A percentile compares a stretch with the other conserved stretches of the same genome.
These are phyloP conservation scores for Meloidogyne chitwoodi DNA, from an alignment of 1,140 invertebrate species.

Conservation along the genomic window DNA sequence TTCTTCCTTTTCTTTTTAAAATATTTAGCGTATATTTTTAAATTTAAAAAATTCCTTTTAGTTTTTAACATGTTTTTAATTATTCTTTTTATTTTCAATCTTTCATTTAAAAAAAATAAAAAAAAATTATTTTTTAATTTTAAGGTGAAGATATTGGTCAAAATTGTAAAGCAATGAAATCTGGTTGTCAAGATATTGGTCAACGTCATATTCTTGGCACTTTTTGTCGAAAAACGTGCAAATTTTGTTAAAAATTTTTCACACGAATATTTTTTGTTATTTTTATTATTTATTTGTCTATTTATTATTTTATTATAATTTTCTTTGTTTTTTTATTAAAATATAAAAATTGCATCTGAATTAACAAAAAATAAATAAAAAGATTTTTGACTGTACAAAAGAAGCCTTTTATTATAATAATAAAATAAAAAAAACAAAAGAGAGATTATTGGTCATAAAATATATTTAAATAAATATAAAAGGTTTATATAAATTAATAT, in stretches of 20 bases:
- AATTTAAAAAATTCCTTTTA: too few relatives aligned
- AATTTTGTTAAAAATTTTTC: constrained; percentile 6
- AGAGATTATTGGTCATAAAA: not conserved
- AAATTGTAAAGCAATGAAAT: constrained; percentile 14
- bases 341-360: not conserved
- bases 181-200: constrained; percentile 1
- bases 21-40: too few relatives aligned
- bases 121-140: not conserved
- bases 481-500: not conserved
- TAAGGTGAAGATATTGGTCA: constrained; percentile 11
- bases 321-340: not conserved
- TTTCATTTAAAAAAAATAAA: too few relatives aligned
- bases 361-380: not conserved
- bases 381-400: not conserved
- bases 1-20: too few relatives aligned
- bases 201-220: constrained; percentile 5
- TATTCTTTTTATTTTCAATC: too few relatives aligned
- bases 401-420: not conserved
- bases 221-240: constrained; percentile 21
- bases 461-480: not conserved
- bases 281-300: too few relatives aligned
- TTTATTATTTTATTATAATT: not conserved
- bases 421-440: not conserved
- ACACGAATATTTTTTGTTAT: not conserved
- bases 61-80: too few relatives aligned